Evolutionary conservation across 2,797 vertebrate species (phyloP), one percentile per base, ranked within the genome.

Genomic region (Sparus aurata): DNA sequence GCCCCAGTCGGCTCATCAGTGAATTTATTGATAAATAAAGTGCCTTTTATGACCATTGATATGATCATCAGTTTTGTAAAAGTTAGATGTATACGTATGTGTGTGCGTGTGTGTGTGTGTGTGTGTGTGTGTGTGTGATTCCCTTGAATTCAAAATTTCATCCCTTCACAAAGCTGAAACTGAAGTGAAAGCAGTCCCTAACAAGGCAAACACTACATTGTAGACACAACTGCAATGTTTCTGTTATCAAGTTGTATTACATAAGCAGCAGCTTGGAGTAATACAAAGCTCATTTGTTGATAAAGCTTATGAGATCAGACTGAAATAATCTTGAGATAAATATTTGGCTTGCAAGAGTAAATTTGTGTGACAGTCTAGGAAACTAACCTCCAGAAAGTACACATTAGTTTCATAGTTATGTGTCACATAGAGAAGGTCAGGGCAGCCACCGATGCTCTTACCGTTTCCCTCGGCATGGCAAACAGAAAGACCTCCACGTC

Each of bases 1-100:
- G 45, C 67, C 75, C 38, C 79, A 52, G 25, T 27, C 46, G 68
- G 49, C 57, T 87, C 62, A 71, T 77, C 15, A n/a, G 16, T 59
- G 38, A 34, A 23, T 82, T 78, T 78, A 75, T 41, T 16, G 47
- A 69, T 47, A 34, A n/a, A 74, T 58, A 69, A 65, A 74, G 70
- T 75, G 22, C 62, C 16, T 66, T 69, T 53, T 61, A 73, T 45
- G 54, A 38, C 52, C 47, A 2, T 53, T 38, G 38, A 38, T 11
- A 38, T 38, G 38, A 38, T 79, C 18, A 5, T 5, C 15, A n/a
- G 22, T 55, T 58, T 46, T 53, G 12, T 52, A 38, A 30, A 13
- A 54, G 41, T 61, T 60, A 11, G 49, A 46, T 38, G 9, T 38
- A 38, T 38, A 38, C 1, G 34, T 38, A 6, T 38, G 34, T 34